Evolutionary conservation across 2,113 vertebrate genomes (phyloP), one percentile per base, ranked within the genome.

Genomic region (Pycnonotus jocosus): DNA sequence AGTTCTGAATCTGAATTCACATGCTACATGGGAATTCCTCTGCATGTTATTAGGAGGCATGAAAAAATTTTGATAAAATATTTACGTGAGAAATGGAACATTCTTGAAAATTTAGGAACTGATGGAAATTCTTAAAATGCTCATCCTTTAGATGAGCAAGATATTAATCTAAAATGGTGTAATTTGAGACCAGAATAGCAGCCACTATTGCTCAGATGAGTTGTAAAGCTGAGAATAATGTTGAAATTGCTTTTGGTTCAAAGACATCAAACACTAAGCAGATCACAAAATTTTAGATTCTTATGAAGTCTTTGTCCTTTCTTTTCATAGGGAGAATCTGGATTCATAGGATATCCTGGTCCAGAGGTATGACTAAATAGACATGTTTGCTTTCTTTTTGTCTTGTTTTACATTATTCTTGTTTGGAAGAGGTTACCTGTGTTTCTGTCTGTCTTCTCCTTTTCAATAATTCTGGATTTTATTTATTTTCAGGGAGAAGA

Each of bases 291-390:
- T 62, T 78, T 33, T 74, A 37, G n/a, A 16, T 30, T 70, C 51
- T 81, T 79, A 37, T 5, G 7, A 35, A 62, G 13, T 48, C 27
- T 70, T 35, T 91, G 53, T 81, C 30, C 64, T 96, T 95, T 86
- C 12, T 78, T 79, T 94, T 82, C 54, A 47, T 54, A 99, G 99
- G 98, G 98, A 70, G 97, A 98, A 71, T 45, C 89, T 78, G 98
- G 98, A 94, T 98, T 98, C 77, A 98, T 97, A 80, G 99, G 99
- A 70, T 98, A 97, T 92, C 97, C 98, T 22, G 99, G 99, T 65
- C 35, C 92, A 33, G 82, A 92, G 97, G 99, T 99, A 98, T 70
- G 50, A 66, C 51, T 53, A 56, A 96, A 96, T 71, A 31, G 45
- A 7, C 10, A 15, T 33, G 16, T 51, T 77, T 81, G 13, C 35